Evolutionary conservation across 2,888 invertebrate species (phyloP).

Genomic region (Graphium colonna): DNA sequence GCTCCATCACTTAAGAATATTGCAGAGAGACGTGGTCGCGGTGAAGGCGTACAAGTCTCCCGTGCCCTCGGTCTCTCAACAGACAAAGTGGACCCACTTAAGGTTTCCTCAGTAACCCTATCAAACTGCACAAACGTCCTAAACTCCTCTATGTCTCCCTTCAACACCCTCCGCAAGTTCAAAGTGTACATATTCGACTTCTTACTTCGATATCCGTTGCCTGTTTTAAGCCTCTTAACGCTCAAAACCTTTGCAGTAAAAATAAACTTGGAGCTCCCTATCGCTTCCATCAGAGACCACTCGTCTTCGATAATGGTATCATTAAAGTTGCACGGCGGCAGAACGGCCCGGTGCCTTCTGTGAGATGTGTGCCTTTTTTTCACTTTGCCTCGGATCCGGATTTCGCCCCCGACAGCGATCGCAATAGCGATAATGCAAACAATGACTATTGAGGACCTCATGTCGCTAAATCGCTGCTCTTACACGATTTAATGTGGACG

Average conservation of each 20-base stretch:
- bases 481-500: conserved; percentile 56
- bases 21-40: conserved; percentile 68
- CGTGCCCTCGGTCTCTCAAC: conserved; percentile 56
- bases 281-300: conserved; percentile 74
- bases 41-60: conserved; percentile 65
- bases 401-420: conserved; percentile 65
- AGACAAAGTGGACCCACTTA: conserved; percentile 63
- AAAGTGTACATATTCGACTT: conserved; percentile 69
- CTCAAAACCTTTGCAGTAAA: conserved; percentile 75
- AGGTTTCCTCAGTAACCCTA: conserved; percentile 47
- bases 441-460: conserved; percentile 66
- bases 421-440: conserved; percentile 66
- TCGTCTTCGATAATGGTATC: conserved; percentile 74
- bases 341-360: conserved; percentile 63
- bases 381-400: conserved; percentile 72
- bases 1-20: conserved; percentile 67
- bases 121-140: conserved; percentile 57
- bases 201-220: conserved; percentile 44
- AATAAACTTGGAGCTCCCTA: conserved; percentile 72
- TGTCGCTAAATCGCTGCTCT: conserved; percentile 55
- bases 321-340: conserved; percentile 73
- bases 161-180: conserved; percentile 67
- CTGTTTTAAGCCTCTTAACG: conserved; percentile 61
- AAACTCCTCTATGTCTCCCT: conserved; percentile 65
- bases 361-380: conserved; percentile 63